phyloP scores from a whole-genome alignment of 2,797 vertebrate species.

The Gastrophryne carolinensis region DNA sequence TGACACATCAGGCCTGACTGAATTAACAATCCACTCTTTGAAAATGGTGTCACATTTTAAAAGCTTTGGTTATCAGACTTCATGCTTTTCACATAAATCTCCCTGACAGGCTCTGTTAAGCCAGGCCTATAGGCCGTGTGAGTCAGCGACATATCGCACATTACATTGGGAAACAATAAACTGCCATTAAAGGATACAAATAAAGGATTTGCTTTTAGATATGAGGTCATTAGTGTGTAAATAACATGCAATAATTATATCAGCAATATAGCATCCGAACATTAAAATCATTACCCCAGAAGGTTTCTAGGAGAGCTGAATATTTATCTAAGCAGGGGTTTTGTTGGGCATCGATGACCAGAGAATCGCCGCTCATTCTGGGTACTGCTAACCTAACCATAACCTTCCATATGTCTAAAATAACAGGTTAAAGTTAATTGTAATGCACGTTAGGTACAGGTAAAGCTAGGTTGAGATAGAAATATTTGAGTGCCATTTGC shows the following conservation, averaged over 20 bases:
- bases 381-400: too few relatives aligned
- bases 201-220: background rate
- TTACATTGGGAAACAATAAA: background rate
- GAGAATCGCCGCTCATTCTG: too few relatives aligned
- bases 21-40: conserved; percentile 26
- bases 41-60: conserved; percentile 7
- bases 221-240: background rate
- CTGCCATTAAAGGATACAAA: background rate
- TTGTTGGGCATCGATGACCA: too few relatives aligned
- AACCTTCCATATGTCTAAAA: too few relatives aligned
- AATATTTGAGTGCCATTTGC: too few relatives aligned
- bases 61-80: conserved; percentile 30
- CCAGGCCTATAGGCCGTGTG: background rate
- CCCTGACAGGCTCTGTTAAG: conserved; percentile 1
- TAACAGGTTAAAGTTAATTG: too few relatives aligned
- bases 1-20: conserved; percentile 7
- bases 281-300: background rate
- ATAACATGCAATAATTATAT: background rate
- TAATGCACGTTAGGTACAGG: too few relatives aligned
- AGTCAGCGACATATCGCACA: background rate
- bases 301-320: too few relatives aligned
- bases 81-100: background rate
- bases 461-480: too few relatives aligned
- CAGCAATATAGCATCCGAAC: background rate
- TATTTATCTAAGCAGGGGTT: too few relatives aligned